Percentiles rank a stretch among this genome's conserved stretches.
phyloP scores from a whole-genome alignment of 2,797 vertebrate species.

The Scarus forsteni region DNA sequence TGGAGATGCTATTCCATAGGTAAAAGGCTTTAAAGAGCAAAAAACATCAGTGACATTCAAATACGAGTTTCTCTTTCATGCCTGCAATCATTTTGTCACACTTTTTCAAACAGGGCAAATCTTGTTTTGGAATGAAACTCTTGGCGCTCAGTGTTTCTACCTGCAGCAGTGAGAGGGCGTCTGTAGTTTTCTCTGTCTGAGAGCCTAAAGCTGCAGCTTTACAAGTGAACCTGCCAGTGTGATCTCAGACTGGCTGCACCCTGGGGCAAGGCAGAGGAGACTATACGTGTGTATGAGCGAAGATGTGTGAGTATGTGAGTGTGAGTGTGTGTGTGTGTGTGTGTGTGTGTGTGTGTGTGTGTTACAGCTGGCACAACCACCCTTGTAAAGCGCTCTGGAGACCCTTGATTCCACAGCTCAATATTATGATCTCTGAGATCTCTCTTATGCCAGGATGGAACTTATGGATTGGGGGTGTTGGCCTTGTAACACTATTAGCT shows the following conservation, averaged over 20 bases:
- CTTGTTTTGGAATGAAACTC: slow-evolving; percentile 67
- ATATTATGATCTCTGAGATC: slow-evolving; percentile 74
- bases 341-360: slow-evolving; percentile 49
- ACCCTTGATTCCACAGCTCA: slow-evolving; percentile 82
- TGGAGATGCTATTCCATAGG: slow-evolving; percentile 21
- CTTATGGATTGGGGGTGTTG: slow-evolving; percentile 67
- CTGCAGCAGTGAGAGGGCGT: slow-evolving; percentile 68
- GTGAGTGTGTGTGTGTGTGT: slow-evolving; percentile 55
- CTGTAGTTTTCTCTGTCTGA: slow-evolving; percentile 78
- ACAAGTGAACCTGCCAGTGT: slow-evolving; percentile 84
- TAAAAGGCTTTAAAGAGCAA: slow-evolving; percentile 44
- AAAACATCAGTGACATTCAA: slow-evolving; percentile 55
- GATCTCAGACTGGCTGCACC: slow-evolving; percentile 84
- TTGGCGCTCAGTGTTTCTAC: slow-evolving; percentile 70
- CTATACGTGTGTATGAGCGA: slow-evolving; percentile 67
- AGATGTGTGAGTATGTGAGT: slow-evolving; percentile 26
- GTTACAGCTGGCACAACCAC: slow-evolving; percentile 80
- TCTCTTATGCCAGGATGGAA: slow-evolving; percentile 62
- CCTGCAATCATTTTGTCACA: slow-evolving; percentile 73
- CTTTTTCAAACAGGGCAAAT: slow-evolving; percentile 65
- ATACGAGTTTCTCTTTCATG: slow-evolving; percentile 65
- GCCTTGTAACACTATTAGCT: slow-evolving; percentile 55
- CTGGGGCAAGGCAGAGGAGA: slow-evolving; percentile 82
- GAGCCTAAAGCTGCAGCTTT: slow-evolving; percentile 83
- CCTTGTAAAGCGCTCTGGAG: slow-evolving; percentile 77